phyloP scores from a whole-genome alignment of 2,797 vertebrate genomes.

The Microtus californicus region DNA sequence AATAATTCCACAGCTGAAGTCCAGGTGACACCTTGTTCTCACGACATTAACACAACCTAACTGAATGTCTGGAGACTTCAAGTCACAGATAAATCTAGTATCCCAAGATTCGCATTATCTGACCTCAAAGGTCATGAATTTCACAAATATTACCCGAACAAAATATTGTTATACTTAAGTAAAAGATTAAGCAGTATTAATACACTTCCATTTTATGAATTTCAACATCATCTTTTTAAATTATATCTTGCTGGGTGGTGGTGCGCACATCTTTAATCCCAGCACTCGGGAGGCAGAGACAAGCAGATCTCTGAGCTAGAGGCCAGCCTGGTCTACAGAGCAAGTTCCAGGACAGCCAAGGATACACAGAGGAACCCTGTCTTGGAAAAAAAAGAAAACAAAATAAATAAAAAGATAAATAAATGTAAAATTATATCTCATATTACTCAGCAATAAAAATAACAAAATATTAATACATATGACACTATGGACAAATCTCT shows the following conservation, averaged over 20 bases:
- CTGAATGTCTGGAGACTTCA: not conserved
- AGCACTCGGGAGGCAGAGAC: not conserved
- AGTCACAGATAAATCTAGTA: not conserved
- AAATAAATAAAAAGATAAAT: not conserved
- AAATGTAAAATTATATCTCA: not conserved
- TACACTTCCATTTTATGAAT: conserved; percentile 10
- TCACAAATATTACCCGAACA: not conserved
- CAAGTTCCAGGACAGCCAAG: not conserved
- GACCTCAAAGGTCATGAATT: not conserved
- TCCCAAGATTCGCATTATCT: not conserved
- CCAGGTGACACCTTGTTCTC: not conserved
- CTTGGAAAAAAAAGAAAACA: not conserved
- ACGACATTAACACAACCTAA: conserved; percentile 4
- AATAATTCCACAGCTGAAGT: not conserved
- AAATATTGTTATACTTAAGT: not conserved
- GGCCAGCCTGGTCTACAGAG: not conserved
- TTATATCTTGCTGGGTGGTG: not conserved
- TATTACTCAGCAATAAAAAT: conserved; percentile 17
- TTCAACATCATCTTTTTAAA: conserved; percentile 43
- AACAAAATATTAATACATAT: not conserved
- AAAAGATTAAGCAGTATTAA: conserved; percentile 32
- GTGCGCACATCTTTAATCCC: not conserved
- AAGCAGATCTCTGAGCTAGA: not conserved
- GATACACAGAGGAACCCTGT: not conserved
- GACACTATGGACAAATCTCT: not conserved